phyloP scores from a whole-genome alignment of 2,797 vertebrate species.

The Muscicapa comitata region DNA sequence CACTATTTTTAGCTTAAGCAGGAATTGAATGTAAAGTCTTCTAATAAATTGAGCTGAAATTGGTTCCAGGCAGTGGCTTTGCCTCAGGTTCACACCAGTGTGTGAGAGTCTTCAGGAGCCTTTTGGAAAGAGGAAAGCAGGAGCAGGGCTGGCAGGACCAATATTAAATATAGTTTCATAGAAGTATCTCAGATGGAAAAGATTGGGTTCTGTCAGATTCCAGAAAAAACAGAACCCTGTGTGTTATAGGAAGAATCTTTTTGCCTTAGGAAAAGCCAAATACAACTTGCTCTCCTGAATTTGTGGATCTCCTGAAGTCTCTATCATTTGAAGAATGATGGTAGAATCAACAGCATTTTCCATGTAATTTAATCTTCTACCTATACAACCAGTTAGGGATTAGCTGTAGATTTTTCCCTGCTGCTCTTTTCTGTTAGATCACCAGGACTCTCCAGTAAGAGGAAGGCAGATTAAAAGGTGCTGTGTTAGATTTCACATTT shows the following conservation, averaged over 20 bases:
- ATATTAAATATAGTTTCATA: background rate
- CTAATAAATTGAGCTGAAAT: constrained; percentile 28
- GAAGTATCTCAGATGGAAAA: background rate
- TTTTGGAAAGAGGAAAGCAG: background rate
- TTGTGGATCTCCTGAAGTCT: background rate
- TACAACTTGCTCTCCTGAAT: background rate
- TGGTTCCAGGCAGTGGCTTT: constrained; percentile 5
- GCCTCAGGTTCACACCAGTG: background rate
- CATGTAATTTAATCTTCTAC: background rate
- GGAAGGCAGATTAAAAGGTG: background rate
- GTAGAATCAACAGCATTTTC: background rate
- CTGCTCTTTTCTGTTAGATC: background rate
- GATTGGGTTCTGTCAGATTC: background rate
- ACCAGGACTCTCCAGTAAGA: background rate
- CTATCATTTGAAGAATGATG: background rate
- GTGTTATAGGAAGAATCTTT: background rate
- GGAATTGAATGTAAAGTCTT: background rate
- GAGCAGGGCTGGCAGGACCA: background rate
- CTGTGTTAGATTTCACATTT: background rate
- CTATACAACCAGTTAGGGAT: background rate
- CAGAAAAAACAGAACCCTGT: background rate
- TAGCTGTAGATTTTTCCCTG: background rate
- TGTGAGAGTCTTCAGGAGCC: background rate
- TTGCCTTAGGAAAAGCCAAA: background rate
- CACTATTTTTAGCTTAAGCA: constrained; percentile 37